Percentiles rank a stretch among this genome's conserved stretches.
Evolutionary conservation across 2,888 invertebrate species (phyloP).

Genomic region (Trissoscelio sp.): DNA sequence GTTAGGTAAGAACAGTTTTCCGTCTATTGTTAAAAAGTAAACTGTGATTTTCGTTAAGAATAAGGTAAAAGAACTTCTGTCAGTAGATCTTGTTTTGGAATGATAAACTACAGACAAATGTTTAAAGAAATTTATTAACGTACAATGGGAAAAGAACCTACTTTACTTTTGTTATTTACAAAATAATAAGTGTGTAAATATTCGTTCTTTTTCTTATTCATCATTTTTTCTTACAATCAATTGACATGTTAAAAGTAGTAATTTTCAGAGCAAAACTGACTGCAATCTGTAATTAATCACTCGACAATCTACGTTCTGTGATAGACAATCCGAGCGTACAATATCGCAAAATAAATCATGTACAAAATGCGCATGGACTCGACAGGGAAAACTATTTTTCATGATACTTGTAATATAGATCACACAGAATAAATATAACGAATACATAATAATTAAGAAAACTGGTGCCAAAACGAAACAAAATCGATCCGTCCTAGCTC

Average conservation of each 20-base stretch:
- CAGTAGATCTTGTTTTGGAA: too few species aligned
- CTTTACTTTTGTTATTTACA: too few species aligned
- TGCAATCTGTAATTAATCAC: constrained; percentile 26
- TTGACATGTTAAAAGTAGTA: constrained; percentile 19
- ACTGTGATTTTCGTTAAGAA: background rate
- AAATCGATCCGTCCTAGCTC: constrained; percentile 37
- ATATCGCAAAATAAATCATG: background rate
- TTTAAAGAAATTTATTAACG: constrained; percentile 7
- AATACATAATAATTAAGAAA: constrained; percentile 5
- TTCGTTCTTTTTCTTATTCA: too few species aligned
- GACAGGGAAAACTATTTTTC: constrained; percentile 23
- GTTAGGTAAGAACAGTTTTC: background rate
- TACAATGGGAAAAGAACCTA: background rate
- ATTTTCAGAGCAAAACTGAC: constrained; percentile 51
- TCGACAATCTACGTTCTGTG: constrained; percentile 45
- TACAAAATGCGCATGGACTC: constrained; percentile 24
- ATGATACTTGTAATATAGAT: constrained; percentile 29
- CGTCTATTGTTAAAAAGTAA: background rate
- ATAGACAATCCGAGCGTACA: constrained; percentile 26
- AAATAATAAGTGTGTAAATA: too few species aligned
- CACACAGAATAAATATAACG: background rate
- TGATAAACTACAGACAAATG: background rate
- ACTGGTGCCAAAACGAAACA: constrained; percentile 22
- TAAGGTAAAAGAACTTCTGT: too few species aligned
- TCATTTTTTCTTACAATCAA: too few species aligned